A percentile compares a stretch with the other conserved stretches of the same genome.
Evolutionary conservation across 2,113 vertebrate genomes (phyloP).

Genomic region (Cavia aperea): DNA sequence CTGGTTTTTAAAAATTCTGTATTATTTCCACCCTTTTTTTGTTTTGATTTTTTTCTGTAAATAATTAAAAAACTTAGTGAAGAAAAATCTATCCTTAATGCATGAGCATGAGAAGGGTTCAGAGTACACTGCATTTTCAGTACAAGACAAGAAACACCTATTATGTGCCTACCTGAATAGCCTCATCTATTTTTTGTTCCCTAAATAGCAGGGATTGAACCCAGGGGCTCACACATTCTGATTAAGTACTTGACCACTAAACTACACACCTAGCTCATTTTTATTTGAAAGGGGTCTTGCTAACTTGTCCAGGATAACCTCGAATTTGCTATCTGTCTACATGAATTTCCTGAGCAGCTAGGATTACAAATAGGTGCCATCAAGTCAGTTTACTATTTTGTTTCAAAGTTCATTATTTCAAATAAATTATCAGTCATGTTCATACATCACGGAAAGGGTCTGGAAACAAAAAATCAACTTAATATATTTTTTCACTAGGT

Average conservation of each 20-base stretch:
- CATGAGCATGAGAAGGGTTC: background rate
- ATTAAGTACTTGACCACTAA: background rate
- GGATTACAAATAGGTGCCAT: background rate
- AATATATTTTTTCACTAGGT: background rate
- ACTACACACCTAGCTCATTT: background rate
- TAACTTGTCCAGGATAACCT: background rate
- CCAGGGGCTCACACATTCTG: background rate
- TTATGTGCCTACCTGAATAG: background rate
- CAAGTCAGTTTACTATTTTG: background rate
- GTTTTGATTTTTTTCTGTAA: no score
- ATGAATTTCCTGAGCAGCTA: background rate
- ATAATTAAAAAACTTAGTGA: background rate
- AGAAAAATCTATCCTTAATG: background rate
- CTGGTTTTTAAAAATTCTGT: no score
- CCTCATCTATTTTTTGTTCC: background rate
- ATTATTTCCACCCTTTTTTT: no score
- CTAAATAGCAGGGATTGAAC: background rate
- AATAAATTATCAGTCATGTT: background rate
- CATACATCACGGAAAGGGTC: background rate
- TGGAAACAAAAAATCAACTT: background rate
- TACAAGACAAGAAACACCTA: background rate
- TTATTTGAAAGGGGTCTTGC: background rate
- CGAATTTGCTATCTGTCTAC: background rate
- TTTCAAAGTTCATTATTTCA: slow-evolving; percentile 19
- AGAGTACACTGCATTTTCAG: background rate